Evolutionary conservation across 2,113 vertebrate genomes (phyloP), one percentile per base, ranked within the genome.

Genomic region (Forbesichthys papilliferus): DNA sequence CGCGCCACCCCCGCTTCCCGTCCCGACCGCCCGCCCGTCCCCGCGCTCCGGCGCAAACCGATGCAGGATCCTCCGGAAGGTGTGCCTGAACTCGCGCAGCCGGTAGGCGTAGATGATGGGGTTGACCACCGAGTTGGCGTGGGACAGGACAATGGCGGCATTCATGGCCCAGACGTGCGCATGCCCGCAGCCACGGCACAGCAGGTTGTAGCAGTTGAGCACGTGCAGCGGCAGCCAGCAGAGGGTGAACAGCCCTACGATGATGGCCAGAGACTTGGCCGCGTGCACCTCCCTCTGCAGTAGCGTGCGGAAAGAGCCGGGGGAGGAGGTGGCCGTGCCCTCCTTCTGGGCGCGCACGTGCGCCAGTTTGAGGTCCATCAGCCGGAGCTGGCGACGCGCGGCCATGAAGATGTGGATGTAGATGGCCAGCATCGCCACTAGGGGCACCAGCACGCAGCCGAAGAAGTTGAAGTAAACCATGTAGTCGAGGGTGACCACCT

Each of bases 391-490:
- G 1, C 86, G 92, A 8, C 96, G 93, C 0, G 97, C 98, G 0
- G 93, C 96, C 95, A 98, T 93, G 85, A 99, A 99, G 83, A 99
- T 99, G 60, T 95, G 84, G 68, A 91, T 67, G 61, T 98, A 99
- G 88, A 99, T 94, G 60, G 89, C 94, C 78, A 98, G 90, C 97
- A 99, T 98, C 63, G 93, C 86, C 49, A 96, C 58, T 47, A 99
- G 92, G 0, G 97, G 97, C 53, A 93, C 27, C 53, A 98, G 88
- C 36, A 99, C 96, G 0, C 94, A 99, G 11, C 95, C 94, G 0
- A 99, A 96, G 87, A 99, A 99, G 84, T 99, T 99, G 87, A 96
- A 99, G 83, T 96, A 98, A 51, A 98, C 92, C 96, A 99, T 99
- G 88, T 99, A 99, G 83, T 95, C 92, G 95, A 99, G 92, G 61